Conservation (phyloP, 2,113 vertebrate genomes). For the Lophura nycthemera region DNA sequence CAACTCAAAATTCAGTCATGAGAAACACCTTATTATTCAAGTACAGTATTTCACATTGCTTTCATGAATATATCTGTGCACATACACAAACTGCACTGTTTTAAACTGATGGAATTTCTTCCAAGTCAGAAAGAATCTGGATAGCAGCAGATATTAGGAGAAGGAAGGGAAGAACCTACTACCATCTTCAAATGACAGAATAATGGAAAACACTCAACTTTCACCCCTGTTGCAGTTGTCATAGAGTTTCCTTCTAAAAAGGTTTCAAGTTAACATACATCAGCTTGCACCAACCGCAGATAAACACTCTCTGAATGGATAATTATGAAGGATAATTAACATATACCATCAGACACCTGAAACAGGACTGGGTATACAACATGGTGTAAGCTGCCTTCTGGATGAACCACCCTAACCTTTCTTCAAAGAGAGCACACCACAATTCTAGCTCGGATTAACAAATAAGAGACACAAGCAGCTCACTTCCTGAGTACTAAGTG, state of each 20-base stretch:
- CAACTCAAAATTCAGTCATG: background rate
- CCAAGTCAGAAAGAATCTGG: background rate
- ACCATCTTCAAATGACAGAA: background rate
- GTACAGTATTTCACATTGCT: background rate
- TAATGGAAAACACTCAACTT: background rate
- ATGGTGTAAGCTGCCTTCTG: background rate
- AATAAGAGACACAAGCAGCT: background rate
- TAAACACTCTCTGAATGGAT: background rate
- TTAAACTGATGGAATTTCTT: background rate
- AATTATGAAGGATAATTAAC: background rate
- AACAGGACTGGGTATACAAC: background rate
- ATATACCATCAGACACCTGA: background rate
- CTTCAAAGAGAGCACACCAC: background rate
- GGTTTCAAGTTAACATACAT: background rate
- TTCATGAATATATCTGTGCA: background rate
- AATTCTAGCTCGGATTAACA: background rate
- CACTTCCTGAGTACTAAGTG: background rate
- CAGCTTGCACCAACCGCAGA: background rate
- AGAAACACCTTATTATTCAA: background rate
- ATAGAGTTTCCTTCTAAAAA: background rate
- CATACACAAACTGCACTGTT: background rate
- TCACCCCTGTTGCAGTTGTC: fast-evolving
- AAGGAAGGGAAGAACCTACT: background rate
- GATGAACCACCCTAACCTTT: background rate
- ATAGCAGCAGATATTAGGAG: background rate